Percentiles rank a stretch among this genome's conserved stretches.
These are phyloP conservation scores for Calameuta filiformis DNA, from an alignment of 2,888 invertebrate species.

Conservation along the genomic window DNA sequence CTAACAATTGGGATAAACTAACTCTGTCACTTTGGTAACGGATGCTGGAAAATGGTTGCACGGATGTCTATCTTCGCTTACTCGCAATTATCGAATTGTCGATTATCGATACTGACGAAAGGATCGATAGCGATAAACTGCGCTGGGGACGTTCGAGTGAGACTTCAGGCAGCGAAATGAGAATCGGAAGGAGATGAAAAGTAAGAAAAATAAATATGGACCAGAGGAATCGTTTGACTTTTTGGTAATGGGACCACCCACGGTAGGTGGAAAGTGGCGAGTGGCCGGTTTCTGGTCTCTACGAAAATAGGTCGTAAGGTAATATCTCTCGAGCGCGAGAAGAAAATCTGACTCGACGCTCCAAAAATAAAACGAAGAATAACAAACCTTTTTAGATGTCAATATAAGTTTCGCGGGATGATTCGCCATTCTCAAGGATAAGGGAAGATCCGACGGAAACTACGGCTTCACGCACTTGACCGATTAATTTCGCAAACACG, in stretches of 20 bases:
- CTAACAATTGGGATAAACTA: conserved; percentile 32
- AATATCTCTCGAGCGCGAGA: conserved; percentile 55
- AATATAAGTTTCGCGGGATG: conserved; percentile 2
- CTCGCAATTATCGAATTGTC: too few relatives aligned
- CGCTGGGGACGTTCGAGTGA: too few relatives aligned
- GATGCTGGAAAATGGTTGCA: too few relatives aligned
- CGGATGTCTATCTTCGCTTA: too few relatives aligned
- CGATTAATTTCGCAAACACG: too few relatives aligned
- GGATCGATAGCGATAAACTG: too few relatives aligned
- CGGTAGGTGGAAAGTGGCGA: conserved; percentile 12
- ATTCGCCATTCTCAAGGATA: too few relatives aligned
- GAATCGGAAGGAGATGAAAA: background rate
- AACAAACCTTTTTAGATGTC: conserved; percentile 39
- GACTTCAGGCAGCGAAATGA: too few relatives aligned
- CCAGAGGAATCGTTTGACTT: background rate
- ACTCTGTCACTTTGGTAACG: conserved; percentile 17
- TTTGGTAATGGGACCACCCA: background rate
- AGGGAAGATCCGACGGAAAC: too few relatives aligned
- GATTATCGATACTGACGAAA: too few relatives aligned
- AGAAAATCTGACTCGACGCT: conserved; percentile 57
- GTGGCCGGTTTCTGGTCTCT: conserved; percentile 15
- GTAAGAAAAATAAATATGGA: too few relatives aligned
- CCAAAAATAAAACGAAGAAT: conserved; percentile 57
- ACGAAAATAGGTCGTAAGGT: conserved; percentile 61
- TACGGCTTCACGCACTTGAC: too few relatives aligned